These are phyloP conservation scores for Steatocranus sp. DNA, from an alignment of 2,797 vertebrate species.

Conservation along the genomic window DNA sequence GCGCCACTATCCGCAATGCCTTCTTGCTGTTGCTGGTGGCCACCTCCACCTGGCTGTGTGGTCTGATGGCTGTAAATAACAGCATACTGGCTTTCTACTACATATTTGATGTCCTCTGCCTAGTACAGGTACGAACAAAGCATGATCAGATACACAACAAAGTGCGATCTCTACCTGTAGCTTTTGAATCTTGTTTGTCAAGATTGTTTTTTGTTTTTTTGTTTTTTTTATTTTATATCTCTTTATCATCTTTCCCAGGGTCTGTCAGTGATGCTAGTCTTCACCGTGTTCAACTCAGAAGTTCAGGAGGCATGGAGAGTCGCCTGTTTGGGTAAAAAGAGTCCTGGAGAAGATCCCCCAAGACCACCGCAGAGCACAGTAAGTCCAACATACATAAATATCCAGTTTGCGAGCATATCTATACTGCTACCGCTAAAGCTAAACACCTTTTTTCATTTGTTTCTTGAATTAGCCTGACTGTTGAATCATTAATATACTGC, in stretches of 20 bases:
- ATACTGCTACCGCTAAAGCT: background rate
- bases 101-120: constrained; percentile 91
- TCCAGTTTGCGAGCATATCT: background rate
- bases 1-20: constrained; percentile 89
- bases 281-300: constrained; percentile 90
- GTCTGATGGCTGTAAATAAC: constrained; percentile 97
- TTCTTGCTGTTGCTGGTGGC: constrained; percentile 92
- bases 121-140: constrained; percentile 84
- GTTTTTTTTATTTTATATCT: background rate
- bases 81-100: constrained; percentile 98
- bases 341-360: constrained; percentile 79
- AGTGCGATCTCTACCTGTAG: background rate
- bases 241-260: constrained; percentile 70
- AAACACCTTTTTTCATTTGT: background rate
- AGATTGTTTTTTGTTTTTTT: no score
- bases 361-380: constrained; percentile 81
- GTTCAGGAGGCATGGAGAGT: constrained; percentile 89
- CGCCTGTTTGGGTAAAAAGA: constrained; percentile 87
- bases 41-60: constrained; percentile 94
- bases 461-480: background rate
- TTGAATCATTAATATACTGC: background rate
- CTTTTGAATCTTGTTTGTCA: background rate
- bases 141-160: background rate
- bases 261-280: constrained; percentile 84
- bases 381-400: constrained; percentile 29